A percentile compares a stretch with the other conserved stretches of the same genome.
Conservation (phyloP, 53 echinoderm and acorn worm species). For the Echinometra lucunter region DNA sequence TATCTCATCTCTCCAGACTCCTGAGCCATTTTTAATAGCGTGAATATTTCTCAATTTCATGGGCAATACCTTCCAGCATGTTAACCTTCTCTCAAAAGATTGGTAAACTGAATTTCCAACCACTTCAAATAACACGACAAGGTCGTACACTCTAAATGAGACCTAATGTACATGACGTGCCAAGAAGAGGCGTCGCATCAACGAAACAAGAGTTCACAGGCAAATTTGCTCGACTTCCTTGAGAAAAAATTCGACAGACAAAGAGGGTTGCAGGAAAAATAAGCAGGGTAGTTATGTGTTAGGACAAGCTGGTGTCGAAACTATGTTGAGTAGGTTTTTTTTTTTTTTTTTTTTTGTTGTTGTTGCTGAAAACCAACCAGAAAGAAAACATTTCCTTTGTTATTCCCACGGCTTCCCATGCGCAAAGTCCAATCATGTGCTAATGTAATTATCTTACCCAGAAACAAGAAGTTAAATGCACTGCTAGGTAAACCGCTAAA, state of each 20-base stretch:
- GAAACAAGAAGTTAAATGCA: slow-evolving; percentile 48
- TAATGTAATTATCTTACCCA: slow-evolving; percentile 20
- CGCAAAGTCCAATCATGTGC: slow-evolving; percentile 8
- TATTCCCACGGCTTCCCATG: slow-evolving; percentile 36
- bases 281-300: not conserved
- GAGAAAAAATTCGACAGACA: slow-evolving; percentile 46
- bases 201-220: slow-evolving; percentile 54
- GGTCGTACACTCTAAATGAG: slow-evolving; percentile 4
- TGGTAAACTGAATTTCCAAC: not conserved
- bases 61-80: not conserved
- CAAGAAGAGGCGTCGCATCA: slow-evolving; percentile 40
- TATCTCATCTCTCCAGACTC: not conserved
- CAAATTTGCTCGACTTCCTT: slow-evolving; percentile 60
- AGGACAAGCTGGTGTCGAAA: slow-evolving; percentile 35
- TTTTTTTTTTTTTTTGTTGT: too few relatives aligned
- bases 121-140: not conserved
- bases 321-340: not conserved
- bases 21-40: slow-evolving; percentile 6
- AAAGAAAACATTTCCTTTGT: slow-evolving; percentile 66
- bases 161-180: slow-evolving; percentile 48
- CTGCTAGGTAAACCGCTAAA: slow-evolving; percentile 9
- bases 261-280: slow-evolving; percentile 6
- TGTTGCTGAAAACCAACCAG: slow-evolving; percentile 28
- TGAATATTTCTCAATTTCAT: slow-evolving; percentile 35
- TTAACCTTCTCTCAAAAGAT: not conserved